Conservation (phyloP, 1,140 invertebrate genomes). For the Druon quercuslanigerum region DNA sequence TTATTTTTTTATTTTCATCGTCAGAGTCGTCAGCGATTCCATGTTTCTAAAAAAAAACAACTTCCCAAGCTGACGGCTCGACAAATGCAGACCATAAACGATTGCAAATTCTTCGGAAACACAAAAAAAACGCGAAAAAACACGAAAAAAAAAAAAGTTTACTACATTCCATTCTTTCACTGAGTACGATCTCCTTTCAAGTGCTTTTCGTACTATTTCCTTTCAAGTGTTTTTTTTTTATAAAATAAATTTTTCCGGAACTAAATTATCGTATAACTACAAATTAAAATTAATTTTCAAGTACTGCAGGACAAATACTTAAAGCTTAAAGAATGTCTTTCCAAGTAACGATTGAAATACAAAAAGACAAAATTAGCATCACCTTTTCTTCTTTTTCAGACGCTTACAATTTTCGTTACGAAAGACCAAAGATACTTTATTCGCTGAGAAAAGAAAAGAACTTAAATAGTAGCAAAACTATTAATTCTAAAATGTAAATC, state of each 20-base stretch:
- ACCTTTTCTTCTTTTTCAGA: not conserved
- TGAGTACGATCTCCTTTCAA: not conserved
- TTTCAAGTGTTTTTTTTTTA: conserved; percentile 1
- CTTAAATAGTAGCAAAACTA: not conserved
- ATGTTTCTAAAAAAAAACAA: not conserved
- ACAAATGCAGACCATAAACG: not conserved
- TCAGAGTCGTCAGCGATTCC: not conserved
- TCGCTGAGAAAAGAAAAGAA: not conserved
- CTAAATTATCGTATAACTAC: conserved; percentile 12
- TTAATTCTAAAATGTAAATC: not conserved
- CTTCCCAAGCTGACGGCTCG: not conserved
- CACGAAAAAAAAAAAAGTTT: not conserved
- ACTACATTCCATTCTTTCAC: not conserved
- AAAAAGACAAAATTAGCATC: no score
- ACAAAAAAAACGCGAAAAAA: not conserved
- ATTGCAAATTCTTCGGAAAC: not conserved
- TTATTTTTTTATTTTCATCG: not conserved
- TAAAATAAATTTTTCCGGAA: not conserved
- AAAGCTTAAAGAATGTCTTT: not conserved
- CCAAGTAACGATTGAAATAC: conserved; percentile 5
- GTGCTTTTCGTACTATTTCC: not conserved
- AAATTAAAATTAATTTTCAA: conserved; percentile 8
- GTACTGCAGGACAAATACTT: not conserved
- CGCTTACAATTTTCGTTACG: not conserved
- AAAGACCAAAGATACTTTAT: not conserved